Percentiles rank a stretch among this genome's conserved stretches.
These are phyloP conservation scores for Gonocerus acuteangulatus DNA, from an alignment of 2,888 invertebrate species.

Conservation along the genomic window DNA sequence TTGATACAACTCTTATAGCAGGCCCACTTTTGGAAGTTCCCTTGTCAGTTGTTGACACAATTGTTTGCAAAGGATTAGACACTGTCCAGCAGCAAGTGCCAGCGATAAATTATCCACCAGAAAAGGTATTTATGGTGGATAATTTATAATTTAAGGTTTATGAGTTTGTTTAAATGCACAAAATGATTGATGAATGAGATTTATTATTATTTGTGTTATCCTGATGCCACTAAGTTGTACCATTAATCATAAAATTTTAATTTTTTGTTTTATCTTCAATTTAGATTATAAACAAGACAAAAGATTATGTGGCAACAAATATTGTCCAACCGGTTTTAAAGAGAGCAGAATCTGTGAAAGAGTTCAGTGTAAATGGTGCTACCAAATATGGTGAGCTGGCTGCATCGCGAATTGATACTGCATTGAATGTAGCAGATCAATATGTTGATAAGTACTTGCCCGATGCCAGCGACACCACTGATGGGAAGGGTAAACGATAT, in stretches of 20 bases:
- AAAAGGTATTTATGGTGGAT: constrained; percentile 55
- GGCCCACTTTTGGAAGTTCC: constrained; percentile 66
- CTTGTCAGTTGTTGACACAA: constrained; percentile 60
- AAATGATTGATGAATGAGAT: too few species aligned
- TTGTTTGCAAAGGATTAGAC: constrained; percentile 76
- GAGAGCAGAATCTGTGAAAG: constrained; percentile 74
- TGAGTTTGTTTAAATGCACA: not conserved
- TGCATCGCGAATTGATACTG: constrained; percentile 65
- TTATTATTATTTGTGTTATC: too few species aligned
- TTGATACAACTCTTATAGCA: constrained; percentile 66
- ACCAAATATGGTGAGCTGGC: constrained; percentile 66
- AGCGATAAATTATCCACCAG: constrained; percentile 71
- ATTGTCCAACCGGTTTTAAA: constrained; percentile 62
- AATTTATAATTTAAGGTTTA: not conserved
- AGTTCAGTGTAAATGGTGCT: constrained; percentile 54
- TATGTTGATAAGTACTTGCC: constrained; percentile 76
- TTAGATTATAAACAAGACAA: constrained; percentile 71
- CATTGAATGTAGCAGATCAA: constrained; percentile 67
- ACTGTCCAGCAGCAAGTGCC: constrained; percentile 78
- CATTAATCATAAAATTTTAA: too few species aligned
- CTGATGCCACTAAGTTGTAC: too few species aligned
- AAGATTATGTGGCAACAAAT: constrained; percentile 61
- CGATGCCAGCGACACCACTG: constrained; percentile 52
- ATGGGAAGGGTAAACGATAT: constrained; percentile 52
- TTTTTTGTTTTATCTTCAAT: too few species aligned